Base-by-base conservation (phyloP, 1,140 invertebrate genomes). In the Tetramorium simillimum region DNA sequence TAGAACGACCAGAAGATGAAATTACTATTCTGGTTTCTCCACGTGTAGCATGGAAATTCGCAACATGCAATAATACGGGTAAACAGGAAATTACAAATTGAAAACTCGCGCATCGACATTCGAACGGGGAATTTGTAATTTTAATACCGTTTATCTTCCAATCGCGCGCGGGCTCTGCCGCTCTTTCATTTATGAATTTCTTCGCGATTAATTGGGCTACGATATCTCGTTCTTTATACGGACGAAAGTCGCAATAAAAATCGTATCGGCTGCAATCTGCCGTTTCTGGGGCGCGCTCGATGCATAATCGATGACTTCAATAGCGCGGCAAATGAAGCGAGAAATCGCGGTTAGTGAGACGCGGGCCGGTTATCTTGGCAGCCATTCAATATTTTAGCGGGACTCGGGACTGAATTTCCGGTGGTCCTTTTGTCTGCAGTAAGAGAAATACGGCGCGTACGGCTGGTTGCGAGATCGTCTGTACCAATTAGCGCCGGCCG, bases 401-500 rank as follows among this genome's bases (percentile, higher is more conserved):
- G 33, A 70, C 43, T 67, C 21, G 49, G 12, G 33, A 33, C 33
- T 16, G 16, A 56, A 56, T 46, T 72, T 72, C 16, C 18, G 40
- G 4, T 43, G 18, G 37, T 46, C 24, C 56, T 81, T 81, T 70
- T 43, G 37, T 81, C 28, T 6, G 14, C 24, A 12, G 12, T 12
- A 12, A 40, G 40, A 73, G 24, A 58, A 43, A 70, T 40, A 14
- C 10, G 40, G 43, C 10, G 16, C 18, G 28, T 24, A 24, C 37
- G 62, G 62, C 37, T 40, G 70, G 49, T 40, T 70, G 49, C 56
- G 28, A 28, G 86, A 88, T 89, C 89, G 89, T 90, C 86, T 81
- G 88, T 90, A 90, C 89, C 86, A 90, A 90, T 90, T 90, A 90
- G 81, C 88, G 65, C 81, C 60, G 75, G 63, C 69, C 86, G 81